Evolutionary conservation across 1,140 invertebrate genomes (phyloP).

Genomic region (Drosophila ananassae): DNA sequence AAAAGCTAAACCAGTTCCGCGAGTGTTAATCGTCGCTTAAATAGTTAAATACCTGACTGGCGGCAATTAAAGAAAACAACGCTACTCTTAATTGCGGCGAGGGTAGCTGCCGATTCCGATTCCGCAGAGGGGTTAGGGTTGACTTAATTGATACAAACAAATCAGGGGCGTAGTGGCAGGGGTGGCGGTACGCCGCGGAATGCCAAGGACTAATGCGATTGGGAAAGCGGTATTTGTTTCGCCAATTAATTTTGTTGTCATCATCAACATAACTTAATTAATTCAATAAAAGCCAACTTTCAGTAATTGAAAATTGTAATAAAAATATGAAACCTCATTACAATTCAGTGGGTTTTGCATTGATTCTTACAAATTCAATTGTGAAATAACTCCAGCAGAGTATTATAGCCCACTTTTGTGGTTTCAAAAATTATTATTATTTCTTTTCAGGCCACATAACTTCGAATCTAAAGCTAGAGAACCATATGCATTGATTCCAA

Average conservation of each 20-base stretch:
- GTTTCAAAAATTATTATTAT: not conserved
- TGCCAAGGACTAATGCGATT: constrained; percentile 32
- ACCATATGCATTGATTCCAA: not conserved
- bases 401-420: too few relatives aligned
- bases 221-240: constrained; percentile 22
- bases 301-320: constrained; percentile 16
- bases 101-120: constrained; percentile 16
- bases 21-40: constrained; percentile 59
- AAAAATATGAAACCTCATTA: not conserved
- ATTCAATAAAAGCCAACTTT: constrained; percentile 19
- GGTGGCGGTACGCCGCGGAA: constrained; percentile 2
- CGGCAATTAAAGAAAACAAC: constrained; percentile 58
- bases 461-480: not conserved
- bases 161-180: constrained; percentile 32
- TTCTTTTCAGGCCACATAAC: not conserved
- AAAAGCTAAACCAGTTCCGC: constrained; percentile 66
- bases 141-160: constrained; percentile 38
- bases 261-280: constrained; percentile 28
- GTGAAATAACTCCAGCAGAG: too few relatives aligned
- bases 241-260: constrained; percentile 26
- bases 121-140: constrained; percentile 35
- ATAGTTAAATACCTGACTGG: constrained; percentile 39
- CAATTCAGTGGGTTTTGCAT: not conserved
- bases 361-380: not conserved
- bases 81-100: constrained; percentile 40